A percentile compares a stretch with the other conserved stretches of the same genome.
phyloP scores from a whole-genome alignment of 2,797 vertebrate genomes.

The Pelochelys cantorii region DNA sequence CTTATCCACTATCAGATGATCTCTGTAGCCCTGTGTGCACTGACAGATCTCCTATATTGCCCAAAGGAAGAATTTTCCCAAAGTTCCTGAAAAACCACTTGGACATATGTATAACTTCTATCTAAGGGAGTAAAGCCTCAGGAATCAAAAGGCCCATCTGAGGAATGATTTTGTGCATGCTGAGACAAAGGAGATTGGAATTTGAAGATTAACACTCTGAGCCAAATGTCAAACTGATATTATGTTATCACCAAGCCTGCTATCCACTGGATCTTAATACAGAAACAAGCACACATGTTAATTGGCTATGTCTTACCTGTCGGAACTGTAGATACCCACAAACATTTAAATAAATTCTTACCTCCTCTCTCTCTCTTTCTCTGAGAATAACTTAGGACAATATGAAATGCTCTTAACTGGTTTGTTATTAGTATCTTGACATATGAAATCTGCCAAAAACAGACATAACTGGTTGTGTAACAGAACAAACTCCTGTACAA shows the following conservation, averaged over 20 bases:
- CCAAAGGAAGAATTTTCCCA: not conserved
- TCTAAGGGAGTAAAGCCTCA: not conserved
- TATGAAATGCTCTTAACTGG: constrained; percentile 60
- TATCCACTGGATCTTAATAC: constrained; percentile 25
- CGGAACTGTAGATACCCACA: constrained; percentile 55
- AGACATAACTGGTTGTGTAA: constrained; percentile 67
- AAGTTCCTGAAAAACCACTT: not conserved
- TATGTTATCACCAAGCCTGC: not conserved
- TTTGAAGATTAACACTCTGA: not conserved
- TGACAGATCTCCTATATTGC: not conserved
- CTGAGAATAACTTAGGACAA: constrained; percentile 74
- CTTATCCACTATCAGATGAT: constrained; percentile 36
- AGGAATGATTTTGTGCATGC: not conserved
- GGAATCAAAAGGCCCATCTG: not conserved
- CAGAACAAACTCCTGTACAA: constrained; percentile 78
- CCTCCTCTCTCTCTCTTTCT: constrained; percentile 51
- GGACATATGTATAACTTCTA: not conserved
- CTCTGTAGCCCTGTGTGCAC: not conserved
- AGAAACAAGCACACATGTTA: constrained; percentile 50
- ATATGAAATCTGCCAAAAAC: constrained; percentile 73
- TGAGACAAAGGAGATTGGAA: not conserved
- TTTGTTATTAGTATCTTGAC: constrained; percentile 73
- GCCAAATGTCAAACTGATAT: not conserved
- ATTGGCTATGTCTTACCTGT: constrained; percentile 49
- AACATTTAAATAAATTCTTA: constrained; percentile 70